Conservation (phyloP, 2,888 invertebrate genomes). For the Drosophila infuscata region DNA sequence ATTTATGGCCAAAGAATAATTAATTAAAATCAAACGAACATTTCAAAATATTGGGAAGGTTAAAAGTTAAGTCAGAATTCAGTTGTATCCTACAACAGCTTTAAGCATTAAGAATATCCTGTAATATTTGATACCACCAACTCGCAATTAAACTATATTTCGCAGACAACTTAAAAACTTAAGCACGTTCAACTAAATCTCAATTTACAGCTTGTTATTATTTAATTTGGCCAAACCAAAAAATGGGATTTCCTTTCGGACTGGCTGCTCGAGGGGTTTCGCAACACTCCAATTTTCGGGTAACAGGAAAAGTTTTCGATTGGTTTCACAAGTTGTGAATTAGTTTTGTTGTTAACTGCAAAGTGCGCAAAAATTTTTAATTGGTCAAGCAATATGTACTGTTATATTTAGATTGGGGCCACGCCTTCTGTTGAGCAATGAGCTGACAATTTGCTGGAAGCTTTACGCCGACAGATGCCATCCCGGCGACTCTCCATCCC, state of each 20-base stretch:
- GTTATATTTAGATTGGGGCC: background rate
- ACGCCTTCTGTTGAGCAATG: conserved; percentile 50
- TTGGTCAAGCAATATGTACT: conserved; percentile 28
- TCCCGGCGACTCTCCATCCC: background rate
- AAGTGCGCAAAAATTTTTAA: conserved; percentile 49
- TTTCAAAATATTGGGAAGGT: background rate
- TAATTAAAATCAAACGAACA: background rate
- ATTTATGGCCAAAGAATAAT: background rate
- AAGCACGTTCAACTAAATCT: conserved; percentile 59
- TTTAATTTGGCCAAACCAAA: conserved; percentile 59
- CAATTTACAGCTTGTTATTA: conserved; percentile 70
- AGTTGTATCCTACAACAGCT: background rate
- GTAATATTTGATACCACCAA: background rate
- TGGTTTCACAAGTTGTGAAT: conserved; percentile 40
- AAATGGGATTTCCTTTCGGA: conserved; percentile 35
- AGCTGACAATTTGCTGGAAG: conserved; percentile 50
- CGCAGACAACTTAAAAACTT: conserved; percentile 30
- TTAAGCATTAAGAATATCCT: background rate
- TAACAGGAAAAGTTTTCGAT: conserved; percentile 70
- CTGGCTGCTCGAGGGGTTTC: conserved; percentile 20
- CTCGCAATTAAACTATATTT: background rate
- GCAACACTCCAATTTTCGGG: conserved; percentile 28
- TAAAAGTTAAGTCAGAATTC: background rate
- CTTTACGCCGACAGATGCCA: conserved; percentile 23
- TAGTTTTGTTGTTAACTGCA: conserved; percentile 41